These are phyloP conservation scores for Aplodontia rufa DNA, from an alignment of 2,113 vertebrate species.

Conservation along the genomic window DNA sequence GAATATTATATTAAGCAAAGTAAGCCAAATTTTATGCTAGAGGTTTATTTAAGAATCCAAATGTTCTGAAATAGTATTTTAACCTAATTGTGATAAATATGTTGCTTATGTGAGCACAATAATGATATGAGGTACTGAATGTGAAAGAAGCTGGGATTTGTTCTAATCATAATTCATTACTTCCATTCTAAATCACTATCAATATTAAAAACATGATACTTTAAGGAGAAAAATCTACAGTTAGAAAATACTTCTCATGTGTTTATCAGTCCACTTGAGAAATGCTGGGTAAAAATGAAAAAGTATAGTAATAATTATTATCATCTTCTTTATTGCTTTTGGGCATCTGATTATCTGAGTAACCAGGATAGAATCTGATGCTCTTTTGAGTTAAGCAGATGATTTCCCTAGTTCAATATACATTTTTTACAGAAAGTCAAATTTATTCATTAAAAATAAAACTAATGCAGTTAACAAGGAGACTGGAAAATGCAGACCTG, in stretches of 20 bases:
- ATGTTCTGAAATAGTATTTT: background rate
- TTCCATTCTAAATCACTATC: background rate
- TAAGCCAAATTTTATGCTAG: background rate
- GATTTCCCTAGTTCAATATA: background rate
- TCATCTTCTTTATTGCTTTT: background rate
- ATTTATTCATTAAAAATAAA: slow-evolving; percentile 41
- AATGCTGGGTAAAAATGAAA: background rate
- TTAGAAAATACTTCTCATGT: background rate
- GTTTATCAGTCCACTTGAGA: background rate
- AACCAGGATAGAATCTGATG: background rate
- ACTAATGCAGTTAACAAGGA: background rate
- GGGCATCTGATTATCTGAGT: background rate
- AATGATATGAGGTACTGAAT: background rate
- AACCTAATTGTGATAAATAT: background rate
- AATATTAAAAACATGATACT: background rate
- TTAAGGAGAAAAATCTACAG: background rate
- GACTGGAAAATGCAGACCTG: background rate
- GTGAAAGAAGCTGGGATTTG: background rate
- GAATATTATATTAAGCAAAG: too few relatives aligned
- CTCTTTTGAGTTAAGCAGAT: background rate
- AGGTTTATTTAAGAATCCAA: background rate
- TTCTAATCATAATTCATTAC: background rate
- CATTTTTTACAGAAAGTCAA: slow-evolving; percentile 23
- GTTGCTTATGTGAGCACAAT: background rate
- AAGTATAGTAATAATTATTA: background rate